Base-by-base conservation (phyloP, 2,113 vertebrate species). In the Pachycephala philippinensis region DNA sequence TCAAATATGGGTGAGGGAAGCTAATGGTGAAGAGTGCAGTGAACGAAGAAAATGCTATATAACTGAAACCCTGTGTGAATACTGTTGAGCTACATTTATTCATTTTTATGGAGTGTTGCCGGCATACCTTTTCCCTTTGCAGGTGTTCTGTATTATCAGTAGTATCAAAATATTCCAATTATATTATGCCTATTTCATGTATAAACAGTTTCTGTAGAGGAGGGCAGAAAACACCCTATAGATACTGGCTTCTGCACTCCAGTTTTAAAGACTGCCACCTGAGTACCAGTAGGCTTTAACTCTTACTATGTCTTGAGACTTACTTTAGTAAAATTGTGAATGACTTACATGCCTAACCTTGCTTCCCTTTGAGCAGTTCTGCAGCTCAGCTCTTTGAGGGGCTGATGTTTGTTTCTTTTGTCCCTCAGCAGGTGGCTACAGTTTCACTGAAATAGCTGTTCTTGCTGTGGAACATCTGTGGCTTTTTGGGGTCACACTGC, bases 381-480 rank as follows among this genome's bases (percentile, higher is more conserved):
- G 60, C 68, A 87, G 78, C 68, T 88, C 75, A 80, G 45, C 76
- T 84, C 27, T 81, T 93, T 53, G 65, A 92, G 40, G 57, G 78
- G 56, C 52, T 89, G 70, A 31, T 95, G 89, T 97, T 96, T 94
- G 69, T 93, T 95, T 95, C 64, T 89, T 94, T 93, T 84, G 83
- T 93, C 69, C 90, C 95, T 93, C 89, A 95, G 92, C 92, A 93
- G 95, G 95, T 92, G 64, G 83, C 72, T 96, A 75, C 57, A 69
- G 95, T 93, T 94, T 75, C 90, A 75, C 66, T 83, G 82, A 87
- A 91, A 96, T 56, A 93, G 86, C 80, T 14, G 44, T 82, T 90
- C 86, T 93, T 95, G 93, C 95, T 94, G 86, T 85, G 92, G 84
- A 93, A 88, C 90, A 96, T 96, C 69, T 96, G 86, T 82, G 70